These are phyloP conservation scores for Anticlea derivata DNA, from an alignment of 2,888 invertebrate genomes.

Conservation along the genomic window DNA sequence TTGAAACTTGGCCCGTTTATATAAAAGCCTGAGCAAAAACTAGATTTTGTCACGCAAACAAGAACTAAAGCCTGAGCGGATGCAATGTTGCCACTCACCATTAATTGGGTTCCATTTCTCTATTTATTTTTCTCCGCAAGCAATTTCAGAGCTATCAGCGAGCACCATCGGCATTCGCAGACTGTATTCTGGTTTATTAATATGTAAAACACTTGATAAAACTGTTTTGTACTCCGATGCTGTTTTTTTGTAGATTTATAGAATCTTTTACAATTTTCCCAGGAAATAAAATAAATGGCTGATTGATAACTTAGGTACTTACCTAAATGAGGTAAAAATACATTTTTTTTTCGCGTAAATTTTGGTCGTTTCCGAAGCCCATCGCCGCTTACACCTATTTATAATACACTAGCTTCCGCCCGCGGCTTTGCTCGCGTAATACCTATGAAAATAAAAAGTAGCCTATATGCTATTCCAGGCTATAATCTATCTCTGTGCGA, in stretches of 20 bases:
- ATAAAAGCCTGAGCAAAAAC: constrained; percentile 52
- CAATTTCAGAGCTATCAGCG: constrained; percentile 32
- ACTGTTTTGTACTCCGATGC: neutral
- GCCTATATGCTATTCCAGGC: too few relatives aligned
- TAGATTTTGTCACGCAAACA: constrained; percentile 73
- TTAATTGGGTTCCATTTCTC: constrained; percentile 68
- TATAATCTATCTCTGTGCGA: too few relatives aligned
- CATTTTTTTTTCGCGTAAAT: too few relatives aligned
- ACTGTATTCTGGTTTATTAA: constrained; percentile 17
- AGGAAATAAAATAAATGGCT: too few relatives aligned
- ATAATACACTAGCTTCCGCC: too few relatives aligned
- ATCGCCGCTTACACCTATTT: too few relatives aligned
- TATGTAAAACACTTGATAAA: constrained; percentile 13
- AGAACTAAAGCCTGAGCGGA: constrained; percentile 69
- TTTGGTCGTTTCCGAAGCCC: too few relatives aligned
- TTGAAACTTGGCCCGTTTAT: constrained; percentile 45
- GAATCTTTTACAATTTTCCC: too few relatives aligned
- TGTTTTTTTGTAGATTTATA: neutral
- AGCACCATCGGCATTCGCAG: constrained; percentile 21
- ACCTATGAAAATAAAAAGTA: too few relatives aligned
- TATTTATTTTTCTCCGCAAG: constrained; percentile 53
- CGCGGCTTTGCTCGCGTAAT: too few relatives aligned
- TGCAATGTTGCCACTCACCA: constrained; percentile 60
- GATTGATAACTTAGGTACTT: too few relatives aligned
- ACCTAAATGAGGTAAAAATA: too few relatives aligned